Percentiles rank a stretch among this genome's conserved stretches.
Evolutionary conservation across 64 coral and sea anemone genomes (phyloP).

Genomic region (Pocillopora damicornis): DNA sequence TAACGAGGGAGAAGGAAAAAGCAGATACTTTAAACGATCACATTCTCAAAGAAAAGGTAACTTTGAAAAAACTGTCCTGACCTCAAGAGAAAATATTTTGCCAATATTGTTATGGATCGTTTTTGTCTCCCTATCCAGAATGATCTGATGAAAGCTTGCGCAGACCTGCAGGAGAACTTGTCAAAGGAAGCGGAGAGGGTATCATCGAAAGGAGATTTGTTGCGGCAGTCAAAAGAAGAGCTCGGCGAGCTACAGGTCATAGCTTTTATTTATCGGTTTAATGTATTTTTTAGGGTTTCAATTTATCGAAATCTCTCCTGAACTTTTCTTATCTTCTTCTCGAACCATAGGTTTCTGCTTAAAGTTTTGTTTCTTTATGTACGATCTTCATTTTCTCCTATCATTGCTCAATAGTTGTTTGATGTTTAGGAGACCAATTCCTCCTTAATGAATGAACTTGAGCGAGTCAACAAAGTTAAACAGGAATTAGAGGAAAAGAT

Average conservation of each 20-base stretch:
- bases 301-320: too few species aligned
- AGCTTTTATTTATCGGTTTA: not conserved
- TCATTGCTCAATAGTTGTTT: not conserved
- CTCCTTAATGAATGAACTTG: not conserved
- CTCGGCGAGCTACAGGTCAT: slow-evolving; percentile 6
- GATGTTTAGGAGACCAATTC: slow-evolving; percentile 7
- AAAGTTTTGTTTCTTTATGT: too few species aligned
- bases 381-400: too few species aligned
- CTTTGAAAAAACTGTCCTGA: not conserved
- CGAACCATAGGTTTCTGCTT: not conserved
- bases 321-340: not conserved
- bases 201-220: not conserved
- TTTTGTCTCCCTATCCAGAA: not conserved
- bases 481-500: slow-evolving; percentile 25
- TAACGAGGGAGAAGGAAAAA: slow-evolving; percentile 37
- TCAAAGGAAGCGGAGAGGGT: slow-evolving; percentile 15
- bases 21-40: slow-evolving; percentile 12
- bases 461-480: not conserved
- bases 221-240: slow-evolving; percentile 17
- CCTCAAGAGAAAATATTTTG: not conserved
- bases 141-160: slow-evolving; percentile 28
- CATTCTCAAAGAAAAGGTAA: slow-evolving; percentile 35
- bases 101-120: not conserved
- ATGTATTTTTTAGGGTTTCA: not conserved
- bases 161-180: slow-evolving; percentile 10